Base-by-base conservation (phyloP, 2,888 invertebrate species). In the Digitonthophagus gazella region DNA sequence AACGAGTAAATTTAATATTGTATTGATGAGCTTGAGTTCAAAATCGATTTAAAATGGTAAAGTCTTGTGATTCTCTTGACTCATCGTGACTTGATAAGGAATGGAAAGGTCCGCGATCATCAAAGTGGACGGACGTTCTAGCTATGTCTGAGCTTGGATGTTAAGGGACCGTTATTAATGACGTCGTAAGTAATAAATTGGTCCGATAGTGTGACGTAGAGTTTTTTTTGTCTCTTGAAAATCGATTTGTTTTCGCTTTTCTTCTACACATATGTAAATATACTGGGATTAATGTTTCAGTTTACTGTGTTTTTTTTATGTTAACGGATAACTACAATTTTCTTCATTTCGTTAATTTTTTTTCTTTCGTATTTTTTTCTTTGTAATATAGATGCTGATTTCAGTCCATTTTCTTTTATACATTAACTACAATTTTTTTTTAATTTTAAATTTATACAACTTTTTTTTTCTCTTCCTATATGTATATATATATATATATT, bases 181-280 rank as follows among this genome's bases (percentile, higher is more conserved):
- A 65, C 66, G 15, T 22, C 16, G n/a, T 64, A n/a, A 20, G 22
- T 64, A 22, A 22, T 28, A 44, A 15, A 44, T 44, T 44, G 28
- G 28, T 44, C 28, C 28, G 28, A 44, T 44, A 44, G 28, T 8
- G 28, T 44, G 11, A 11, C n/a, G n/a, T n/a, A n/a, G n/a, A n/a
- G n/a, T n/a, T 44, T 44, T 44, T 22, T 44, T 44, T 44, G 11
- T 44, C 28, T 44, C 8, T 44, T 44, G 28, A 6, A 11, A 8
- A 8, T 44, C 28, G 28, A 44, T 44, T 44, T 44, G 28, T 44
- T 44, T 44, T 44, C 28, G 28, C 28, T 44, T n/a, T n/a, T 44
- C 77, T 71, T 76, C 78, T 78, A 79, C 78, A 79, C 78, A 80
- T 74, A 77, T 78, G 78, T 72, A 75, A 78, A 79, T 74, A 78